Conservation (phyloP, 64 coral and sea anemone species). For the Pocillopora verrucosa region DNA sequence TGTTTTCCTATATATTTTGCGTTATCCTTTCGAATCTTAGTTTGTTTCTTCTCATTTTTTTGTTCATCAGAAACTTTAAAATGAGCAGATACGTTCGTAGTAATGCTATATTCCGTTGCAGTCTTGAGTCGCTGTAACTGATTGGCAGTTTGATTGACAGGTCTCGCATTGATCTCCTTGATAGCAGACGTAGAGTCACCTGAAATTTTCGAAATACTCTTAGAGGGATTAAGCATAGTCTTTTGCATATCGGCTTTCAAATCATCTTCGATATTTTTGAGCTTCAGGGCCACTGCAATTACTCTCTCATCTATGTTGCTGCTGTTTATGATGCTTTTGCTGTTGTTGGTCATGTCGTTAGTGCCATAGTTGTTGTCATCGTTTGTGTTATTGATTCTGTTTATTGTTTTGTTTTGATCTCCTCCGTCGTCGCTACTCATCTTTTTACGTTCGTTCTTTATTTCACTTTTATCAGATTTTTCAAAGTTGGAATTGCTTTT, state of each 20-base stretch:
- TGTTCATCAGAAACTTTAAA: not conserved
- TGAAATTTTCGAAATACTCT: not conserved
- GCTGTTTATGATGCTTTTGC: not conserved
- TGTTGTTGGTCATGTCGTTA: not conserved
- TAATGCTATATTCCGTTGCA: not conserved
- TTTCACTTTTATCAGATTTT: not conserved
- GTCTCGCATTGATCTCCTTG: not conserved
- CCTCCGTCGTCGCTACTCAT: conserved; percentile 1
- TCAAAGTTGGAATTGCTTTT: not conserved
- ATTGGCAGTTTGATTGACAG: not conserved
- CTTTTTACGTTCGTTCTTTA: not conserved
- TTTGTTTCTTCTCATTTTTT: not conserved
- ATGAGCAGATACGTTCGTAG: not conserved
- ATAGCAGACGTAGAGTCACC: not conserved
- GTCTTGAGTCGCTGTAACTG: not conserved
- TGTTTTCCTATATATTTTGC: not conserved
- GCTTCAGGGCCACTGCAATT: no score
- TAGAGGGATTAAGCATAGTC: not conserved
- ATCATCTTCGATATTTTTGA: not conserved
- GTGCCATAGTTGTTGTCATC: no score
- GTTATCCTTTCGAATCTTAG: not conserved
- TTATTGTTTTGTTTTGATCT: not conserved
- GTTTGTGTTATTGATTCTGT: not conserved
- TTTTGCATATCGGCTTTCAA: not conserved
- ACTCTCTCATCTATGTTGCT: not conserved